phyloP scores from a whole-genome alignment of 2,797 vertebrate species.

The Acanthurus tractus region DNA sequence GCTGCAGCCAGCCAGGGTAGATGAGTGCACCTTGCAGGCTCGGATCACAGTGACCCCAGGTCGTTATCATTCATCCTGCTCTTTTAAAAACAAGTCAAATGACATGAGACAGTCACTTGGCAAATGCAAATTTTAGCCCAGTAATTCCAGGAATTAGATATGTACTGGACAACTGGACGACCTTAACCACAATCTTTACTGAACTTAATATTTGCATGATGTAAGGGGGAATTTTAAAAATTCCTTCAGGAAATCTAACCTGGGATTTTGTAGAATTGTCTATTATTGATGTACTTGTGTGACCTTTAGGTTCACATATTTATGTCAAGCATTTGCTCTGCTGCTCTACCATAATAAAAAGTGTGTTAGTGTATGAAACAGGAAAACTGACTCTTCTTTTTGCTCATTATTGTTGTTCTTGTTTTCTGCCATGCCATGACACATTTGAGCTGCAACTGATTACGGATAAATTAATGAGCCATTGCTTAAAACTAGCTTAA shows the following conservation, averaged over 20 bases:
- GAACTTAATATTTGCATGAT: background rate
- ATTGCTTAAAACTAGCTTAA: too few species aligned
- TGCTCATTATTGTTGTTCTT: too few species aligned
- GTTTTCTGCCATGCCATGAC: too few species aligned
- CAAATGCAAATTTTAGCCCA: constrained; percentile 10
- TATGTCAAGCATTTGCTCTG: too few species aligned
- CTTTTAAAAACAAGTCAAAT: constrained; percentile 38
- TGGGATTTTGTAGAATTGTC: too few species aligned
- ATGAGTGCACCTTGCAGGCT: constrained; percentile 77
- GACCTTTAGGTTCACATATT: too few species aligned
- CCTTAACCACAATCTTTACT: background rate
- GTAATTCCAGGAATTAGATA: background rate
- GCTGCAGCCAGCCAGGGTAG: constrained; percentile 71
- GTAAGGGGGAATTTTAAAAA: background rate
- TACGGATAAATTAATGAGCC: too few species aligned
- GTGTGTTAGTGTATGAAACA: too few species aligned
- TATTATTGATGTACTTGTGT: too few species aligned
- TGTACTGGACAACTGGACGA: background rate
- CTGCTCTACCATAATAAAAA: too few species aligned
- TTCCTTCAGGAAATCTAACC: background rate
- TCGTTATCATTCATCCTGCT: constrained; percentile 49
- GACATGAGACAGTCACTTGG: constrained; percentile 10
- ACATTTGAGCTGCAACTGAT: too few species aligned
- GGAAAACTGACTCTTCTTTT: too few species aligned
- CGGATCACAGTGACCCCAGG: constrained; percentile 64